Evolutionary conservation across 2,888 invertebrate genomes (phyloP).

Genomic region (Labia minor): DNA sequence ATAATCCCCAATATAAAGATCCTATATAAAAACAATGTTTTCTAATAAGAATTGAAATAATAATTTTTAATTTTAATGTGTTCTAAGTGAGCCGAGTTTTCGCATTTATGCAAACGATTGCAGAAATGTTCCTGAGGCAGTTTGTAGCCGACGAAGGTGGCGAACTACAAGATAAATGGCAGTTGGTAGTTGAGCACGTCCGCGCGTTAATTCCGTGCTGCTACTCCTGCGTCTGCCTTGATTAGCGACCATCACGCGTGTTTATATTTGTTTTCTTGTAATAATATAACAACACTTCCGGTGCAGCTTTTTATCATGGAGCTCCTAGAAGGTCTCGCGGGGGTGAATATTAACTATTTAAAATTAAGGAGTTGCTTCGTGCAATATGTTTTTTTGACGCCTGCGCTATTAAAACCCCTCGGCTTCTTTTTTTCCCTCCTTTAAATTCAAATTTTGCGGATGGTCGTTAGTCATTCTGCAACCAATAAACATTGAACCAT

Average conservation of each 20-base stretch:
- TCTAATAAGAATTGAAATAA: no score
- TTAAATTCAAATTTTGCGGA: slow-evolving; percentile 1
- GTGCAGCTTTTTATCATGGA: slow-evolving; percentile 2
- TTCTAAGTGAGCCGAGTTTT: no score
- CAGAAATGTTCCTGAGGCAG: neutral
- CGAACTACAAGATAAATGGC: neutral
- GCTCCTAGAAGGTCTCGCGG: neutral
- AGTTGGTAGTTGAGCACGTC: neutral
- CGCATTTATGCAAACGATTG: neutral
- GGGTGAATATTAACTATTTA: slow-evolving; percentile 25
- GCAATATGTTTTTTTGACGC: slow-evolving; percentile 22
- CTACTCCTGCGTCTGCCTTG: neutral
- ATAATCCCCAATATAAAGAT: no score
- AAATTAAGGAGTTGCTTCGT: slow-evolving; percentile 21
- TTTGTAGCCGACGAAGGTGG: neutral
- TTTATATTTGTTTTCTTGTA: slow-evolving; percentile 8
- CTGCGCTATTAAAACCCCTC: neutral
- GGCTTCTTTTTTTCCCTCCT: neutral
- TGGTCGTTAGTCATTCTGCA: neutral
- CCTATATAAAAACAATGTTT: no score
- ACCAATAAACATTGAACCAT: neutral
- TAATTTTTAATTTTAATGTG: no score
- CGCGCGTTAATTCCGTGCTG: neutral
- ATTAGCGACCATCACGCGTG: slow-evolving; percentile 13
- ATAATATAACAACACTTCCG: slow-evolving; percentile 8